These are phyloP conservation scores for Chrysoperla carnea DNA, from an alignment of 1,140 invertebrate species.

Conservation along the genomic window DNA sequence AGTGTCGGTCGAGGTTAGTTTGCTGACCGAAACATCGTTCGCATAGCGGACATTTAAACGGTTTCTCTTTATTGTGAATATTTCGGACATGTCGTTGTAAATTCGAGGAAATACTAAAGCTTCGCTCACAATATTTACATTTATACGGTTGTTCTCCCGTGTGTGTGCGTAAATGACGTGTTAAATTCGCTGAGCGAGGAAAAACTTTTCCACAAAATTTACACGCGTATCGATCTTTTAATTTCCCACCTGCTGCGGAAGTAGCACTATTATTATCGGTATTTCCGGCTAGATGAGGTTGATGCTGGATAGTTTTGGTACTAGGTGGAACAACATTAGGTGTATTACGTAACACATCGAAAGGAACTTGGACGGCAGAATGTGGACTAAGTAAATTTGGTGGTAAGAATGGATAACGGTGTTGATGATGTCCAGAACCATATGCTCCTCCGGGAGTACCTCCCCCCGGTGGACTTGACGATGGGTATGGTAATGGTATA, in stretches of 20 bases:
- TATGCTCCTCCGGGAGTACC: conserved; percentile 14
- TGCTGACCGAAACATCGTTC: conserved; percentile 95
- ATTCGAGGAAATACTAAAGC: conserved; percentile 97
- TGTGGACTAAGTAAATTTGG: conserved; percentile 21
- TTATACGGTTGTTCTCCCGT: conserved; percentile 97
- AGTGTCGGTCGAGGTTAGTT: conserved; percentile 91
- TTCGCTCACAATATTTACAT: conserved; percentile 96
- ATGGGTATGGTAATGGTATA: conserved; percentile 27
- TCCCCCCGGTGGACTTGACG: conserved; percentile 13
- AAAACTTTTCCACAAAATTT: conserved; percentile 98
- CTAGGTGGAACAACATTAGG: conserved; percentile 25
- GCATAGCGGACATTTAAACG: conserved; percentile 71
- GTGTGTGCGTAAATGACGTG: conserved; percentile 90
- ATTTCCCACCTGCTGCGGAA: conserved; percentile 35
- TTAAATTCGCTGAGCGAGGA: conserved; percentile 95
- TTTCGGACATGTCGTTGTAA: conserved; percentile 97
- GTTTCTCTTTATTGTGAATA: conserved; percentile 96
- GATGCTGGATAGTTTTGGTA: conserved; percentile 17
- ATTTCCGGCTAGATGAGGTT: conserved; percentile 25
- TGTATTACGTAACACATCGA: conserved; percentile 22
- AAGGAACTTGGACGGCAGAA: conserved; percentile 29
- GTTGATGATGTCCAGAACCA: neutral
- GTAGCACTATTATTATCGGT: conserved; percentile 18
- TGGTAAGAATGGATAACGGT: conserved; percentile 22
- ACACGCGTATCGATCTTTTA: conserved; percentile 87